Conservation (phyloP, 2,888 invertebrate genomes). For the Perdita meconis region DNA sequence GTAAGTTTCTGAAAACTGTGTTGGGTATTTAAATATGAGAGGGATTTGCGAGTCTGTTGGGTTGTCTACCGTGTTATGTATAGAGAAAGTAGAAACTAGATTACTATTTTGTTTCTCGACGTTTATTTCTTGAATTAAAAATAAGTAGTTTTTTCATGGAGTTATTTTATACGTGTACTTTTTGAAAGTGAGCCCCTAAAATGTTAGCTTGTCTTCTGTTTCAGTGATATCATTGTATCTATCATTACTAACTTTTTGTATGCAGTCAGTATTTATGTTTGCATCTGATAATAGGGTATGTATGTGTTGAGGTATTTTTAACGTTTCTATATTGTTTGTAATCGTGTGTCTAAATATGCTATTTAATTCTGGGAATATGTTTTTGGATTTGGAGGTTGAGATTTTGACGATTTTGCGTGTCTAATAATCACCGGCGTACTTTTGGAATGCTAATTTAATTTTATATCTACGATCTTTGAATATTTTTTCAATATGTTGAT, state of each 20-base stretch:
- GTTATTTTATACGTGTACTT: too few species aligned
- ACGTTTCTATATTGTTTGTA: neutral
- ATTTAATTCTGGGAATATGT: conserved; percentile 20
- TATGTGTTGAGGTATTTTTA: neutral
- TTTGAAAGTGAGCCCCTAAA: conserved; percentile 24
- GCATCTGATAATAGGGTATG: neutral
- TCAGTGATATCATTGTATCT: neutral
- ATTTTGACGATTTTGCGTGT: neutral
- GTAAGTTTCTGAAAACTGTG: neutral
- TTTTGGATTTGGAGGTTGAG: neutral
- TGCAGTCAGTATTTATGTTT: neutral
- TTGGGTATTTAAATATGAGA: neutral
- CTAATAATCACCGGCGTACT: neutral
- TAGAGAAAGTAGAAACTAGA: too few species aligned
- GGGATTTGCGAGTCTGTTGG: too few species aligned
- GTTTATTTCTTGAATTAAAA: too few species aligned
- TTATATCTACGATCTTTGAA: neutral
- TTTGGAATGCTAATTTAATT: neutral
- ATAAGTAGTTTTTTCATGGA: too few species aligned
- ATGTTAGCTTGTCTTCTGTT: neutral
- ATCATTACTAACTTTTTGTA: neutral
- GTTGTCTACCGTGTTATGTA: too few species aligned
- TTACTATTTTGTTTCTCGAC: too few species aligned
- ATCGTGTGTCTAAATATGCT: conserved; percentile 4
- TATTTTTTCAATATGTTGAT: neutral